Base-by-base conservation (phyloP, 2,888 invertebrate genomes). In the Steinernema carpocapsae region DNA sequence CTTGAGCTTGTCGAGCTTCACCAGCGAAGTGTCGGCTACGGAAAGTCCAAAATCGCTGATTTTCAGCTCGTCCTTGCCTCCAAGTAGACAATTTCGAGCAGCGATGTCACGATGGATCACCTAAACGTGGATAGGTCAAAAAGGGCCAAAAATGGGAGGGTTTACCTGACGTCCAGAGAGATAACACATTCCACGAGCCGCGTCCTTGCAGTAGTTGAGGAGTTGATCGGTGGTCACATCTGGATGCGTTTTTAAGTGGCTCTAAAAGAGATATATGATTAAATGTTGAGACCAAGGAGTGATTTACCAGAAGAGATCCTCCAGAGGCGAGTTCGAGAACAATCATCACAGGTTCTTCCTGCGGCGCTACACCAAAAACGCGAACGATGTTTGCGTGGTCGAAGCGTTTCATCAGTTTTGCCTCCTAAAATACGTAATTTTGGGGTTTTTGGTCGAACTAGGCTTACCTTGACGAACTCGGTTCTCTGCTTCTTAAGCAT, bases 261-360 rank as follows among this genome's bases (percentile, higher is more conserved):
- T 19, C 52, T 52, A n/a, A n/a, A 52, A 52, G 52, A n/a, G 52
- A n/a, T n/a, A n/a, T n/a, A n/a, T n/a, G n/a, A n/a, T n/a, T n/a
- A n/a, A n/a, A n/a, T n/a, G 46, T n/a, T n/a, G n/a, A n/a, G n/a
- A n/a, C n/a, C n/a, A n/a, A n/a, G n/a, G n/a, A n/a, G n/a, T n/a
- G n/a, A n/a, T n/a, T n/a, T n/a, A n/a, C n/a, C n/a, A n/a, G n/a
- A n/a, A n/a, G n/a, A n/a, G 24, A n/a, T 52, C 52, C 52, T 7
- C 52, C 52, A 52, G 52, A n/a, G 10, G 52, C 52, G 12, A 52
- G 19, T n/a, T 52, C 52, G 52, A 52, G 52, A 19, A 52, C 52
- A 22, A 52, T 52, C 52, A 52, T 52, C 19, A 52, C 19, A 19
- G 52, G 52, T 52, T 52, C 52, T 52, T n/a, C n/a, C 52, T 52